Base-by-base conservation (phyloP, 2,888 invertebrate species). In the Acanthosepion pharaonis region DNA sequence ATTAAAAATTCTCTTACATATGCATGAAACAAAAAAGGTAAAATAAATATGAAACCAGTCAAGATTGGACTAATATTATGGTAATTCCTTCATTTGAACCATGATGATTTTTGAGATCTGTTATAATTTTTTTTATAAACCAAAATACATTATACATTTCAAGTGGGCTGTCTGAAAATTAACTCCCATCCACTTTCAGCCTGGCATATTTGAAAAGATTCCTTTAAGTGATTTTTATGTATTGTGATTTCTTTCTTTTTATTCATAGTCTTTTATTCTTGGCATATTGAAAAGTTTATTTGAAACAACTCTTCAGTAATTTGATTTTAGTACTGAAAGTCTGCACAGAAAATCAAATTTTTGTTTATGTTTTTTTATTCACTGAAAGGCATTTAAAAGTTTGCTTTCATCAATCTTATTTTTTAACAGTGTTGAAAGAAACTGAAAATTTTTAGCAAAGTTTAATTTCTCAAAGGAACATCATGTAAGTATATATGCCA, bases 101-200 rank as follows among this genome's bases (percentile, higher is more conserved):
- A 33, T 33, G n/a, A n/a, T 33, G 11, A 78, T 23, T 78, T 78
- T 78, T 78, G 78, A n/a, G 33, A n/a, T 78, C 78, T 23, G n/a
- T 33, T 78, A 78, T 78, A 78, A 78, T 78, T n/a, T 33, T 11
- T 78, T 78, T n/a, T 33, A 33, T 33, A n/a, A 11, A n/a, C 33
- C 78, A 78, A 78, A 33, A 78, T 78, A n/a, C 78, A 78, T 78
- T 78, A 78, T 78, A 78, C 78, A 78, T 78, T n/a, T n/a, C 78
- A 78, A 78, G 15, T 5, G 11, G 11, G 33, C 78, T 33, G n/a
- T 78, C n/a, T 33, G 23, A 33, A n/a, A 78, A 78, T 33, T n/a
- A 33, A n/a, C n/a, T 8, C 33, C 9, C 5, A 59, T 20, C n/a
- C n/a, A 78, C 3, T 15, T 11, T 78, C n/a, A n/a, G 15, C 9